Evolutionary conservation across 2,888 invertebrate genomes (phyloP).

Genomic region (Melanchra persicariae): DNA sequence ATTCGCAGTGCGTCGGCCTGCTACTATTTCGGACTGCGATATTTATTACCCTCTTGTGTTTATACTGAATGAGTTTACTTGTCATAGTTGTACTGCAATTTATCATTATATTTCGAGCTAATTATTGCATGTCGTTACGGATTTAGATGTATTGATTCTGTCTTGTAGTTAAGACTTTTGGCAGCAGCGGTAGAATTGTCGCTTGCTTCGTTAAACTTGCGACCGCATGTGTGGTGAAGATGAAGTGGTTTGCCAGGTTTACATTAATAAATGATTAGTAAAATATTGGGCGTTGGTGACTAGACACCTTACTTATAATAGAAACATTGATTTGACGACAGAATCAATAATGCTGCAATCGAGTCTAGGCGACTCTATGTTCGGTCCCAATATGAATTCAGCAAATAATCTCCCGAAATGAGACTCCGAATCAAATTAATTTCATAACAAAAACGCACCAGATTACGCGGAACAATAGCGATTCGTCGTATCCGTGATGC

Average conservation of each 20-base stretch:
- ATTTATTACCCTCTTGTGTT: constrained; percentile 70
- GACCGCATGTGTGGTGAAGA: background rate
- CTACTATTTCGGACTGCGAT: constrained; percentile 68
- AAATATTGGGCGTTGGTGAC: background rate
- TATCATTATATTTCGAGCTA: constrained; percentile 27
- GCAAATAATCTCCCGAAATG: too few relatives aligned
- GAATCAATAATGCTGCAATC: background rate
- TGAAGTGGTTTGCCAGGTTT: background rate
- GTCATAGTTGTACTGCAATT: constrained; percentile 22
- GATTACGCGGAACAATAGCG: too few relatives aligned
- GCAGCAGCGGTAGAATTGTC: background rate
- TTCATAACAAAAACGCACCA: too few relatives aligned
- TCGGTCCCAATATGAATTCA: background rate
- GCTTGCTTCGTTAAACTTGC: constrained; percentile 3
- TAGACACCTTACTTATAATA: background rate
- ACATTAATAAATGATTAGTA: background rate
- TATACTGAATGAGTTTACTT: constrained; percentile 38
- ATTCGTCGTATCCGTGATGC: too few relatives aligned
- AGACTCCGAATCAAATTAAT: background rate
- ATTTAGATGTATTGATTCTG: constrained; percentile 37
- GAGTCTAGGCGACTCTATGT: background rate
- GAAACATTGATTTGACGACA: background rate
- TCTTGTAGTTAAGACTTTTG: constrained; percentile 8
- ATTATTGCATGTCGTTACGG: constrained; percentile 13
- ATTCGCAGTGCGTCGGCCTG: constrained; percentile 67